Evolutionary conservation across 2,113 vertebrate genomes (phyloP), one percentile per base, ranked within the genome.

Genomic region (Galeopterus variegatus): DNA sequence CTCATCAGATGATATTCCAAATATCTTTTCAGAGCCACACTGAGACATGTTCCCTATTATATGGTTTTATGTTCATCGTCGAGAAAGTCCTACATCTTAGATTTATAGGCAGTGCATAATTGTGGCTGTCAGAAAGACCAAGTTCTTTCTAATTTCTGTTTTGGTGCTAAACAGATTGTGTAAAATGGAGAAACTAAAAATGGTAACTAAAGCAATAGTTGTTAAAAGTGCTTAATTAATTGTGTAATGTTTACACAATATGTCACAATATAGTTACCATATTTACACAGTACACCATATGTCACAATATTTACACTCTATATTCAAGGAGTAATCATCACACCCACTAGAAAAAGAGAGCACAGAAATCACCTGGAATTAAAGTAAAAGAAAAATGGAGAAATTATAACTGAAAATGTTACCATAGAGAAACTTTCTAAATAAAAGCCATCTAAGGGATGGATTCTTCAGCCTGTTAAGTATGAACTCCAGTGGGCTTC

Each of bases 321-420:
- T 64, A 41, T 72, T 95, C 17, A 62, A 77, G 14, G 31, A 72
- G 70, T 69, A 36, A 52, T 90, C 33, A 65, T 67, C 33, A 41
- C 69, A 84, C 19, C 36, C 50, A 54, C 45, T 70, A 72, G 65
- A 60, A 45, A 94, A 77, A 91, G 54, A 90, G 50, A 87, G 65
- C 41, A 72, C n/a, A 48, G 36, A 72, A 83, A 54, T 85, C 19
- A 88, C 48, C 60, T 70, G 14, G 82, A 76, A 86, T 69, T 33
- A 82, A 93, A 65, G 31, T 54, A 69, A 85, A 77, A 45, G 54
- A 45, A 90, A 79, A 89, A 58, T 54, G 19, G 50, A 88, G 48
- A 94, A 56, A 89, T 80, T 79, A 65, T 56, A 33, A 21, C 62
- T 80, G 54, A 87, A 95, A 62, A 52, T 62, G 54, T 62, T 85